Conservation (phyloP, 1,140 invertebrate genomes). For the silkworm (Bombyx mori) region DNA sequence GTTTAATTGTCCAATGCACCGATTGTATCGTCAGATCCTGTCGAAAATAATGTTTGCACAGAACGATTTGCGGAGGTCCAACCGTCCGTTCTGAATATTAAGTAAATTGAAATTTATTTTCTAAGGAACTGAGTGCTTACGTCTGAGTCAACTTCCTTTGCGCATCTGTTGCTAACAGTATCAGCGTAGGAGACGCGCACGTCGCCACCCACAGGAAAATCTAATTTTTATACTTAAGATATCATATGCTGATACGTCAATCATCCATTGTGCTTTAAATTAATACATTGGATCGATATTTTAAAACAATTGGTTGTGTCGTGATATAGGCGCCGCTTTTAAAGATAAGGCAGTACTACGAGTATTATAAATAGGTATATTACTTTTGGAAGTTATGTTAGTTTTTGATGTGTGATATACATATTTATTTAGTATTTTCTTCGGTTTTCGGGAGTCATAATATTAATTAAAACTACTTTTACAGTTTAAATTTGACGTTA, state of each 20-base stretch:
- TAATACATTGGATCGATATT: conserved; percentile 35
- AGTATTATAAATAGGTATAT: too few species aligned
- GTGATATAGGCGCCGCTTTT: too few species aligned
- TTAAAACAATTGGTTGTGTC: conserved; percentile 27
- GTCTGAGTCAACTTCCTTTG: conserved; percentile 38
- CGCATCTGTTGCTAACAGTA: conserved; percentile 14
- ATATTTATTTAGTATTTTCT: too few species aligned
- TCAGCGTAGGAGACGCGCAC: conserved; percentile 14
- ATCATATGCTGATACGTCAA: conserved; percentile 36
- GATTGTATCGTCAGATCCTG: neutral
- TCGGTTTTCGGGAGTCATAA: too few species aligned
- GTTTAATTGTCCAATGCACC: too few species aligned
- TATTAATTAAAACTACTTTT: too few species aligned
- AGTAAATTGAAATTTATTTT: conserved; percentile 38
- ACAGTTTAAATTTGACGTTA: too few species aligned
- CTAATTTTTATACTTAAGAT: conserved; percentile 22
- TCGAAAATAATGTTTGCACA: conserved; percentile 11
- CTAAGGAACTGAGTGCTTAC: conserved; percentile 23
- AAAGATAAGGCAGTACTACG: too few species aligned
- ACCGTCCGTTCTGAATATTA: conserved; percentile 33
- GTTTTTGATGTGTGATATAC: too few species aligned
- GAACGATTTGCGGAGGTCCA: conserved; percentile 15
- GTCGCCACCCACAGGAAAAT: conserved; percentile 30
- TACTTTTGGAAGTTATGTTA: too few species aligned
- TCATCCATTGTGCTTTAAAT: conserved; percentile 36